A percentile compares a stretch with the other conserved stretches of the same genome.
These are phyloP conservation scores for Ypsolopha scabrella DNA, from an alignment of 2,888 invertebrate species.

Conservation along the genomic window DNA sequence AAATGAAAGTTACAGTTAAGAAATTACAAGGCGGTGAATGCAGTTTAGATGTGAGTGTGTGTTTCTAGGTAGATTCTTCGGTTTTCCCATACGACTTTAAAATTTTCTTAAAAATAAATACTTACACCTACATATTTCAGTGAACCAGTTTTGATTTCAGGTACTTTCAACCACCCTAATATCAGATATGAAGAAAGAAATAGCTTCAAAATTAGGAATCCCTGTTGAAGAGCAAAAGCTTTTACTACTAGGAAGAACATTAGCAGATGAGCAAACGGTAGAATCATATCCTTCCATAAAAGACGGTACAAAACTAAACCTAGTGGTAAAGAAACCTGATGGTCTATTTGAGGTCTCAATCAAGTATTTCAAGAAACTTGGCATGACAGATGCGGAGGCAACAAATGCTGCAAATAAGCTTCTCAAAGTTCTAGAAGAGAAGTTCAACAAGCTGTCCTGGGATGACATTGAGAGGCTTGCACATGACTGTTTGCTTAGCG, in stretches of 20 bases:
- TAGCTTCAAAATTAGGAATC: constrained; percentile 73
- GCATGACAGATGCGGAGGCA: constrained; percentile 73
- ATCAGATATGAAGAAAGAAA: constrained; percentile 76
- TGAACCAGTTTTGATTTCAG: constrained; percentile 29
- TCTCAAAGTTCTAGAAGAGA: constrained; percentile 63
- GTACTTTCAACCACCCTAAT: constrained; percentile 71
- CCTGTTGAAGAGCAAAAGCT: constrained; percentile 78
- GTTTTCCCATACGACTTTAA: not conserved
- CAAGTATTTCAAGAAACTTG: constrained; percentile 72
- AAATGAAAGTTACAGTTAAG: constrained; percentile 81
- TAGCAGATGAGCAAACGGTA: constrained; percentile 78
- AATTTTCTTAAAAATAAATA: constrained; percentile 1
- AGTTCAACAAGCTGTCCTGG: constrained; percentile 65
- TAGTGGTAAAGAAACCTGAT: constrained; percentile 78
- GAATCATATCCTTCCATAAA: constrained; percentile 78
- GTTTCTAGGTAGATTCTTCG: not conserved
- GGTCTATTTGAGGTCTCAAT: constrained; percentile 69
- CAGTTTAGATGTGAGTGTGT: constrained; percentile 69
- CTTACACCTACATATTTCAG: not conserved
- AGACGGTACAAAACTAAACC: constrained; percentile 80
- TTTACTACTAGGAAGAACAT: constrained; percentile 76
- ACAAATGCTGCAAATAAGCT: constrained; percentile 70
- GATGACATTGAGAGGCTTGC: constrained; percentile 72
- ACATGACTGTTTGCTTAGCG: constrained; percentile 35
- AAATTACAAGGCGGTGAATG: constrained; percentile 80